Evolutionary conservation across 2,888 invertebrate genomes (phyloP), one percentile per base, ranked within the genome.

Genomic region (Cheilosia urbana): DNA sequence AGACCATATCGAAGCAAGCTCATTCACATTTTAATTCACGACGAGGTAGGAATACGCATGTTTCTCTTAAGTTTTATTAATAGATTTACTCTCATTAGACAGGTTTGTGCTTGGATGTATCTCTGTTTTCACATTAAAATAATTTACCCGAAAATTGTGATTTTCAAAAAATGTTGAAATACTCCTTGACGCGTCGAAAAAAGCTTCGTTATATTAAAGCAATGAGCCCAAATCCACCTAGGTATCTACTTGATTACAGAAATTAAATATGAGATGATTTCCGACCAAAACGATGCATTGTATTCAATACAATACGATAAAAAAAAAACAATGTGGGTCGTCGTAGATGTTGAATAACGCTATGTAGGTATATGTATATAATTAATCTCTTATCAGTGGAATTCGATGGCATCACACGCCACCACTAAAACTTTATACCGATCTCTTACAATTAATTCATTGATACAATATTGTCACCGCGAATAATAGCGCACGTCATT

Each of bases 141-240:
- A 45, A n/a, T 45, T 17, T 17, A 6, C 45, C 6, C 17, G 7
- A 45, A 17, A 47, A n/a, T 9, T 19, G 6, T 19, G 9, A 15
- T 21, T 63, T 49, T 34, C 27, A 49, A 21, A 19, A 63, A 19
- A 21, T 63, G 37, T 49, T 34, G 49, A 63, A 63, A 63, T 63
- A 15, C 34, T 4, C 11, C 1, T 7, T 5, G 13, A 2, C 30
- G 11, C n/a, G 24, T 24, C 3, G 1, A 42, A 63, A 63, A 49
- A 19, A 47, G 11, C 13, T 7, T 34, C 21, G 17, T 45, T 34
- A 13, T 11, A n/a, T 21, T 40, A 47, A 62, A 47, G 19, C 21
- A 19, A 15, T 30, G 9, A 47, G 13, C 15, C 7, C 6, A 2
- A 30, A 30, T 30, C 27, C 9, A 30, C 30, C 0, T 19, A 17